Base-by-base conservation (phyloP, 1,140 invertebrate genomes). In the Ceratina japonica region DNA sequence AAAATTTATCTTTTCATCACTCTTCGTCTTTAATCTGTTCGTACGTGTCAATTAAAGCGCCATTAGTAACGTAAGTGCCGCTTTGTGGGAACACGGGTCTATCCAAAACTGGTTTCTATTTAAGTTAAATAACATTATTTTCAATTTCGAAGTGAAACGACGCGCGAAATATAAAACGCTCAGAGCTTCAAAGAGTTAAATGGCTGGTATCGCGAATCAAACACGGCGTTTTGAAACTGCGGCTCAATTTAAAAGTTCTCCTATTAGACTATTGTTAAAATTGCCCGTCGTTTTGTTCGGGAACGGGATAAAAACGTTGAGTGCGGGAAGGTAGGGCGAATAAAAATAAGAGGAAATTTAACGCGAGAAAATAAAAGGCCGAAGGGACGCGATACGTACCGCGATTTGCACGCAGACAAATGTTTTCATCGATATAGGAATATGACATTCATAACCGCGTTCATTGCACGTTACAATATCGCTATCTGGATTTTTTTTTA, bases 391-490 rank as follows among this genome's bases (percentile, higher is more conserved):
- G 20, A 22, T 58, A 10, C 37, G 37, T 44, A 58, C 12, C 16
- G 8, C 22, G 20, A 49, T 58, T 70, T n/a, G 0, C 24, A 49
- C 2, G 12, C 18, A 18, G 3, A 18, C 18, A 22, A 64, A 75
- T 22, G 18, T 66, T 75, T 49, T 18, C 52, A 49, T 68, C 73
- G 73, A 68, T 24, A 49, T 0, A 24, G 20, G 18, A 37, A 49
- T 20, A 16, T 15, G 44, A 69, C 44, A 52, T n/a, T 71, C 66
- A 24, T 52, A 76, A 76, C 56, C 27, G 66, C 52, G 66, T 37
- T 71, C 44, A 44, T 71, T 44, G 75, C 75, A 20, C n/a, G 75
- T 71, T 31, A 70, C 56, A 5, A 16, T 62, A 52, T 62, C 27
- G 56, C 22, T 18, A 7, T 27, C 15, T 16, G 15, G 27, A 18